Base-by-base conservation (phyloP, 2,113 vertebrate species). In the Hippocampus mohnikei region DNA sequence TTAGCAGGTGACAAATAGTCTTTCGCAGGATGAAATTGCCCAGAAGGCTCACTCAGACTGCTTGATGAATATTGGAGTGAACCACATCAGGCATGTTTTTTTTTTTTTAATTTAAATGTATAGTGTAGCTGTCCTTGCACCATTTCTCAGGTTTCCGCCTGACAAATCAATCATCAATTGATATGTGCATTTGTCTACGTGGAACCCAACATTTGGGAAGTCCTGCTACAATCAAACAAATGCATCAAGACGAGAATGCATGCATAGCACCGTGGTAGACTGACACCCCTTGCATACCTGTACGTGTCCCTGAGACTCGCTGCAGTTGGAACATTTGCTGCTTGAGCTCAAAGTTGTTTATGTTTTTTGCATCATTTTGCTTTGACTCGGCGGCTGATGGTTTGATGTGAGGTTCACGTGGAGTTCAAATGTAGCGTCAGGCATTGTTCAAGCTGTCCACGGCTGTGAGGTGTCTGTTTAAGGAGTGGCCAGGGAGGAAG, bases 401-500 rank as follows among this genome's bases (percentile, higher is more conserved):
- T 66, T 75, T 76, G 25, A 64, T 68, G 75, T 78, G 60, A 79
- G 85, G 89, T 90, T 91, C 90, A 91, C 75, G 68, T 72, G 53
- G 81, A 94, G 94, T 93, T 94, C 93, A 93, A 91, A 87, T 84
- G 80, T 84, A 90, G 94, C 90, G 88, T 92, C 81, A 77, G 90
- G 92, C 90, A 77, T 91, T 89, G 92, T 93, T 89, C 93, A 90
- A 89, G 93, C 85, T 88, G 78, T 79, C 73, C 25, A 50, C 92
- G 93, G 93, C 91, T 93, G 90, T 53, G 91, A 93, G 93, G 94
- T 93, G 93, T 93, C 94, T 94, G 92, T 6, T 37, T 93, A 93
- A 95, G 95, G 94, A 94, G 93, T 90, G 90, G 94, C 94, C 92
- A 93, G 91, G 92, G 87, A 88, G 94, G 92, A 93, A 94, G 91